Evolutionary conservation across 2,888 invertebrate genomes (phyloP).

Genomic region (Autographa gamma): DNA sequence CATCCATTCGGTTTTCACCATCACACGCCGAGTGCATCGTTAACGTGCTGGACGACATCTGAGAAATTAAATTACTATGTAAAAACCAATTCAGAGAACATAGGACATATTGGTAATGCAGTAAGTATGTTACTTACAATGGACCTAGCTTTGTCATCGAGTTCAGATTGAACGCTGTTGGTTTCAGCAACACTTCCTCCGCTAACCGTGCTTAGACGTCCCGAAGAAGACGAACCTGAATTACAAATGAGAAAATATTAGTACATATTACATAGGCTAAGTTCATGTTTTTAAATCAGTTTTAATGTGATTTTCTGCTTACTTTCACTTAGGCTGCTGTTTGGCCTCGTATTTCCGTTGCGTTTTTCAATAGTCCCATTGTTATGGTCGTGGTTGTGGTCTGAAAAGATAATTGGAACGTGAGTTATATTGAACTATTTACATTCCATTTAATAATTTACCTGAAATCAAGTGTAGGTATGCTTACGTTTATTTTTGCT

Average conservation of each 20-base stretch:
- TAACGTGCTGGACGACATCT: constrained; percentile 84
- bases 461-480: too few relatives aligned
- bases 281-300: background rate
- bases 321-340: constrained; percentile 86
- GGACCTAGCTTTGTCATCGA: constrained; percentile 91
- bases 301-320: constrained; percentile 58
- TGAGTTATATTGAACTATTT: constrained; percentile 9
- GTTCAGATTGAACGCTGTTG: constrained; percentile 95
- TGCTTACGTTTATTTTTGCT: constrained; percentile 87
- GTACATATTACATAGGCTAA: background rate
- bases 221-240: constrained; percentile 94
- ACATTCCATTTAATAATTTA: too few relatives aligned
- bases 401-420: constrained; percentile 62
- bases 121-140: constrained; percentile 74
- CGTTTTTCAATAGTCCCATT: constrained; percentile 82
- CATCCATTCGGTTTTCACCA: constrained; percentile 85
- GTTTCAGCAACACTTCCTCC: constrained; percentile 94
- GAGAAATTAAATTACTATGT: constrained; percentile 25
- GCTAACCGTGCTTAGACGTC: constrained; percentile 94
- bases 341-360: constrained; percentile 83
- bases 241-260: constrained; percentile 11
- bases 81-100: background rate
- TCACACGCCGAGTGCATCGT: constrained; percentile 85
- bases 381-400: constrained; percentile 71
- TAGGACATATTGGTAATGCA: background rate